phyloP scores from a whole-genome alignment of 2,888 invertebrate genomes.

The Hetaerina titia region DNA sequence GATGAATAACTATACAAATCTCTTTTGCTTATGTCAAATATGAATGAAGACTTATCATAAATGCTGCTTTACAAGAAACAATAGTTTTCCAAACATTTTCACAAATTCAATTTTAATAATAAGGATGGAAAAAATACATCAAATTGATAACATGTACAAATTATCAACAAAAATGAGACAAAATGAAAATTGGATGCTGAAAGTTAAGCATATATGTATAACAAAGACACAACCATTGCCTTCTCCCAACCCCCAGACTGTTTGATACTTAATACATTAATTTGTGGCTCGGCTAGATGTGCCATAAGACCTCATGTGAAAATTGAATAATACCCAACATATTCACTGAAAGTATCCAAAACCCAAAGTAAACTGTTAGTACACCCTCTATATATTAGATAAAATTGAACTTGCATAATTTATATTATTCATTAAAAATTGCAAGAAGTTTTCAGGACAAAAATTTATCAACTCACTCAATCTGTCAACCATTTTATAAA shows the following conservation, averaged over 20 bases:
- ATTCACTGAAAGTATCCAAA: conserved; percentile 21
- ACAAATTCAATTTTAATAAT: conserved; percentile 61
- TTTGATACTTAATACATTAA: not conserved
- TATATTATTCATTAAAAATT: conserved; percentile 25
- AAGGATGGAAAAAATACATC: conserved; percentile 55
- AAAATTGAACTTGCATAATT: not conserved
- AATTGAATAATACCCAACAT: not conserved
- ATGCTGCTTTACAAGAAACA: too few species aligned
- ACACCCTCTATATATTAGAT: conserved; percentile 23
- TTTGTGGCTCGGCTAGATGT: not conserved
- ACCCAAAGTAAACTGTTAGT: not conserved
- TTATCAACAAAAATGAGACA: conserved; percentile 24
- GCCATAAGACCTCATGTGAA: conserved; percentile 1
- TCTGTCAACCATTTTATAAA: not conserved
- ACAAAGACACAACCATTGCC: conserved; percentile 52
- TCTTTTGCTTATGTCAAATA: too few species aligned
- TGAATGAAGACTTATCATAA: too few species aligned
- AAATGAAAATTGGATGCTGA: conserved; percentile 22
- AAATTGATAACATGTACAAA: conserved; percentile 45
- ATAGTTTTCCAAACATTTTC: not conserved
- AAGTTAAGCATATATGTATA: conserved; percentile 24
- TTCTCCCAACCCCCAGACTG: not conserved
- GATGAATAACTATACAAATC: too few species aligned
- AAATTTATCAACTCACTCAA: not conserved
- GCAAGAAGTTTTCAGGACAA: conserved; percentile 8